Percentiles rank a stretch among this genome's conserved stretches.
phyloP scores from a whole-genome alignment of 2,113 vertebrate species.

The Hydrochoerus hydrochaeris region DNA sequence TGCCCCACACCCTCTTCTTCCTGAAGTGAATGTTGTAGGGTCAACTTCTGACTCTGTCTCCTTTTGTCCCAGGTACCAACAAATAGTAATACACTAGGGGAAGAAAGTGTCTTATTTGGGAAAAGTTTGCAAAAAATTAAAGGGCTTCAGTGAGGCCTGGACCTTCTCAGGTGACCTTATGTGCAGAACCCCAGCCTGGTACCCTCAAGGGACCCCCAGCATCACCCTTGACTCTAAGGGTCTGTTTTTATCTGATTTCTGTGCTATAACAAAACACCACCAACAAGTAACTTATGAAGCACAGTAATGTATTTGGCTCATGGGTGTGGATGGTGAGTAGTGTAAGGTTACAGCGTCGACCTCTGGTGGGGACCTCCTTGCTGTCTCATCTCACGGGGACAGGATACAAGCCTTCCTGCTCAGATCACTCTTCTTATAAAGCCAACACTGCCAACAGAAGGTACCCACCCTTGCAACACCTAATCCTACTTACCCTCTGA shows the following conservation, averaged over 20 bases:
- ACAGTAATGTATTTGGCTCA: background rate
- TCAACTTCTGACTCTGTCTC: background rate
- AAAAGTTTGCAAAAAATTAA: background rate
- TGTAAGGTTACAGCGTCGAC: background rate
- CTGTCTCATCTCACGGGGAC: background rate
- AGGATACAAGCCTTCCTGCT: background rate
- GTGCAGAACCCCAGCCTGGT: fast-evolving
- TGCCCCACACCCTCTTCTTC: background rate
- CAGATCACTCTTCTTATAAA: background rate
- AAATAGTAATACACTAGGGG: background rate
- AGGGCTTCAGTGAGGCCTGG: background rate
- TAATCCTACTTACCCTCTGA: background rate
- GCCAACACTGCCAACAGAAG: background rate
- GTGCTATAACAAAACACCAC: background rate
- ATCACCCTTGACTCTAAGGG: background rate
- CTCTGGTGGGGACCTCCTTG: background rate
- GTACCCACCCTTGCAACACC: background rate
- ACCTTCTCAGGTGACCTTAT: too few species aligned
- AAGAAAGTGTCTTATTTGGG: background rate
- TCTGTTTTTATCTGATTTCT: background rate
- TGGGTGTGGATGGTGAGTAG: background rate
- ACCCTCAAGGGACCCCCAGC: fast-evolving
- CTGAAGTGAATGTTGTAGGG: background rate
- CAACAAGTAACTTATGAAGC: background rate
- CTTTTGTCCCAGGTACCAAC: background rate